Conservation (phyloP, 2,113 vertebrate genomes). For the Nyctibius bracteatus region DNA sequence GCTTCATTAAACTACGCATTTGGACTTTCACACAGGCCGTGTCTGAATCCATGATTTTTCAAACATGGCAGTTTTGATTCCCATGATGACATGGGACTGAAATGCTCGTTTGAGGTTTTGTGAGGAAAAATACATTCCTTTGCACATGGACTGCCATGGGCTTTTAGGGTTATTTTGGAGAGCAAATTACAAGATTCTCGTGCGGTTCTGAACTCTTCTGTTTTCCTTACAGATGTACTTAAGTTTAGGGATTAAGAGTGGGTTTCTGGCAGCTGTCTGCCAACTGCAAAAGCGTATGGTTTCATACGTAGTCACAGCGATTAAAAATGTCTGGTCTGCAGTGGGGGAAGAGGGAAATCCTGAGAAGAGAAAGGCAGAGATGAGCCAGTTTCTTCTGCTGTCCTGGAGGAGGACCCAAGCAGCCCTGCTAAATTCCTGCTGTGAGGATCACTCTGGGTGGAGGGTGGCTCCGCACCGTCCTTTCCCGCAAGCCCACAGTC, state of each 20-base stretch:
- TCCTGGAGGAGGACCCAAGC: not conserved
- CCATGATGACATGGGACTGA: not conserved
- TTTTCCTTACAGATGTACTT: not conserved
- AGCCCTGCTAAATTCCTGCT: not conserved
- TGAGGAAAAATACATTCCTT: not conserved
- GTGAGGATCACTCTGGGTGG: not conserved
- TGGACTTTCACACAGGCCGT: not conserved
- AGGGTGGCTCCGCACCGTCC: not conserved
- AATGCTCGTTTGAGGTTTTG: not conserved
- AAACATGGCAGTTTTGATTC: not conserved
- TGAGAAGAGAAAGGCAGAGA: not conserved
- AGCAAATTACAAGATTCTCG: constrained; percentile 9
- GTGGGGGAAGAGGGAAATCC: not conserved
- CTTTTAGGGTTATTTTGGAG: not conserved
- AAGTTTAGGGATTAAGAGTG: not conserved
- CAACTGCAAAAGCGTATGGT: fast-evolving
- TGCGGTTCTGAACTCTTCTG: not conserved
- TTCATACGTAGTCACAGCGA: fast-evolving
- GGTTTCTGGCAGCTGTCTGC: constrained; percentile 8
- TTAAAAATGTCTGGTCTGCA: not conserved
- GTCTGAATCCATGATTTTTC: not conserved
- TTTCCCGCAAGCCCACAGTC: fast-evolving
- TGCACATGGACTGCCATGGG: not conserved
- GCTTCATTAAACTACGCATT: not conserved
- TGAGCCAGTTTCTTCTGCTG: not conserved